Conservation (phyloP, 2,797 vertebrate genomes). For the Mus spretus region DNA sequence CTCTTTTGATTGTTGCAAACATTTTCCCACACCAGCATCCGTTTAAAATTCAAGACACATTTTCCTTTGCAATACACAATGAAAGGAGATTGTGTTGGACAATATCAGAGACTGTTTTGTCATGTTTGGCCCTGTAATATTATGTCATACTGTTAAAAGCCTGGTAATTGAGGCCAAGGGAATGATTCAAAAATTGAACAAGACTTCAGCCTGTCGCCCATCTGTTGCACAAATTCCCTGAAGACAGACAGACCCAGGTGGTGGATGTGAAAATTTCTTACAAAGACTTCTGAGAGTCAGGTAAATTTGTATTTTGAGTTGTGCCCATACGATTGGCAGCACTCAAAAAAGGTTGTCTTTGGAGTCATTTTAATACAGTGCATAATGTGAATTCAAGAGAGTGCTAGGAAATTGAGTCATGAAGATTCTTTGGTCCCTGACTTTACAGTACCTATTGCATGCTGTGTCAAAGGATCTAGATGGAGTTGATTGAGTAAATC, state of each 20-base stretch:
- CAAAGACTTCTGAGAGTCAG: not conserved
- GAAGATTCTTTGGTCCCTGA: slow-evolving; percentile 6
- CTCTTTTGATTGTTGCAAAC: slow-evolving; percentile 62
- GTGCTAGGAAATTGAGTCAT: not conserved
- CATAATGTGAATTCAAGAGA: slow-evolving; percentile 45
- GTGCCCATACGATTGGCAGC: not conserved
- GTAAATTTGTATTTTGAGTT: not conserved
- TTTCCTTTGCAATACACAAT: slow-evolving; percentile 68
- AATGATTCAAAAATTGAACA: slow-evolving; percentile 44
- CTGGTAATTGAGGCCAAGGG: slow-evolving; percentile 19
- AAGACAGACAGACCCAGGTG: slow-evolving; percentile 49
- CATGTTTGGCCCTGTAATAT: slow-evolving; percentile 50
- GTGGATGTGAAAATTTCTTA: not conserved
- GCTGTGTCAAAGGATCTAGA: not conserved
- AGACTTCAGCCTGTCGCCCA: not conserved
- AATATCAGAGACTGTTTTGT: slow-evolving; percentile 69
- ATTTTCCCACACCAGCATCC: slow-evolving; percentile 48
- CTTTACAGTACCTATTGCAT: not conserved
- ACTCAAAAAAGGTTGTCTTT: slow-evolving; percentile 29
- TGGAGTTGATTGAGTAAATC: not conserved
- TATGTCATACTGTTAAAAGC: slow-evolving; percentile 54
- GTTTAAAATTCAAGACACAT: slow-evolving; percentile 75
- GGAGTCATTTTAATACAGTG: not conserved
- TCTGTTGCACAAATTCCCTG: not conserved
- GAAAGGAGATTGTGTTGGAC: slow-evolving; percentile 76